A percentile compares a stretch with the other conserved stretches of the same genome.
phyloP scores from a whole-genome alignment of 2,888 invertebrate genomes.

The Aphidius colemani region DNA sequence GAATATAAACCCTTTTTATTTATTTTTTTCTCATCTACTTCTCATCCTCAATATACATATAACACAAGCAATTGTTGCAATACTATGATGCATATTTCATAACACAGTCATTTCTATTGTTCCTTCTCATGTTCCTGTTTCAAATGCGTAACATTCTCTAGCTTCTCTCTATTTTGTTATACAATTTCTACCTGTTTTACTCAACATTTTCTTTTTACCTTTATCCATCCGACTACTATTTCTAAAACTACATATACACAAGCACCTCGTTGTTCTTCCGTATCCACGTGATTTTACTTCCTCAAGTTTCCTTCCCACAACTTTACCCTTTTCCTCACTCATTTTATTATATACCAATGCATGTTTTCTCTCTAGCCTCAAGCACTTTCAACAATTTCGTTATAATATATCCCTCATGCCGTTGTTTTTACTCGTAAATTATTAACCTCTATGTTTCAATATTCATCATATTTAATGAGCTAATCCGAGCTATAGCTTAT shows the following conservation, averaged over 20 bases:
- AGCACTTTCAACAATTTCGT: background rate
- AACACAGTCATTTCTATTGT: constrained; percentile 22
- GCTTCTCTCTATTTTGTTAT: background rate
- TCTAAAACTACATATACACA: background rate
- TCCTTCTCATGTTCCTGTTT: constrained; percentile 18
- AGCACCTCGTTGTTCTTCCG: background rate
- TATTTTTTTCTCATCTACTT: background rate
- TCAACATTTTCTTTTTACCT: constrained; percentile 3
- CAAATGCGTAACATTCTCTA: background rate
- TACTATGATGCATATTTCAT: constrained; percentile 27
- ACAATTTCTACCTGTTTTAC: background rate
- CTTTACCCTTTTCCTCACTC: too few species aligned
- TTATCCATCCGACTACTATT: background rate
- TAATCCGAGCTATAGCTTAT: too few species aligned
- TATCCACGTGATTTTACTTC: constrained; percentile 1
- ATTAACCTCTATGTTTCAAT: background rate
- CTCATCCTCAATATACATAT: background rate
- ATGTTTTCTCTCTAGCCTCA: background rate
- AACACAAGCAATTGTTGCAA: background rate
- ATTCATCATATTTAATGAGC: background rate
- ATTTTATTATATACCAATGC: too few species aligned
- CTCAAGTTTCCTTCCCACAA: too few species aligned
- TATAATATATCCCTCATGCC: background rate
- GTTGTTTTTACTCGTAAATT: background rate
- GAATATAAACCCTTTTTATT: background rate